Evolutionary conservation across 2,888 invertebrate species (phyloP).

Genomic region (Lepidocyrtinus sp.): DNA sequence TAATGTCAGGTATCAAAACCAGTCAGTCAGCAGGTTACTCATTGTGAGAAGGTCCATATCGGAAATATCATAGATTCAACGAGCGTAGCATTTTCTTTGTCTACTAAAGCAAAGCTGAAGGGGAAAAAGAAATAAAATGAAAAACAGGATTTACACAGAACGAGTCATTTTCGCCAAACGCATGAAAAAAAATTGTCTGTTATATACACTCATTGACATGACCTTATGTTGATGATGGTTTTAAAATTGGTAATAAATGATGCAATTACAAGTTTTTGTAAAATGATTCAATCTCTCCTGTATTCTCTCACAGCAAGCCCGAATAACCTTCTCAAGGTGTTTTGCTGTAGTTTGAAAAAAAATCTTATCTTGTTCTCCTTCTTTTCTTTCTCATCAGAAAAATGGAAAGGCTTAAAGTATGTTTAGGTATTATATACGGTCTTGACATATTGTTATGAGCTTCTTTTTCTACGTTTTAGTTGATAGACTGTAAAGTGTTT

Average conservation of each 20-base stretch:
- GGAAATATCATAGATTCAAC: background rate
- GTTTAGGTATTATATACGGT: conserved; percentile 28
- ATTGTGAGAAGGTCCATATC: conserved; percentile 1
- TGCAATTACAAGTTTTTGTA: background rate
- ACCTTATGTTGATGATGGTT: background rate
- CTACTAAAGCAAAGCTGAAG: background rate
- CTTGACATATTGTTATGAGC: conserved; percentile 34
- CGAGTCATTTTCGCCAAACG: background rate
- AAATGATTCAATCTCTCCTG: conserved; percentile 35
- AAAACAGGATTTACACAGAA: conserved; percentile 6
- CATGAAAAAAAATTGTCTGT: background rate
- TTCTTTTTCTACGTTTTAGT: background rate
- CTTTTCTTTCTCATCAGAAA: conserved; percentile 20
- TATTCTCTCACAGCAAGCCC: conserved; percentile 37
- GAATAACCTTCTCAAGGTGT: conserved; percentile 56
- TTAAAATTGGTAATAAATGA: background rate
- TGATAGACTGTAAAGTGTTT: background rate
- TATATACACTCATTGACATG: background rate
- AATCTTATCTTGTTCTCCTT: conserved; percentile 23
- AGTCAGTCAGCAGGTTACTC: conserved; percentile 7
- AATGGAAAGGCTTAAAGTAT: background rate
- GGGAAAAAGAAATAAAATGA: background rate
- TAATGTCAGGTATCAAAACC: conserved; percentile 5
- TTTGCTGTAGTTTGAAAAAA: background rate
- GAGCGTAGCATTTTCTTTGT: background rate